These are phyloP conservation scores for Scomber japonicus DNA, from an alignment of 2,113 vertebrate genomes.

Conservation along the genomic window DNA sequence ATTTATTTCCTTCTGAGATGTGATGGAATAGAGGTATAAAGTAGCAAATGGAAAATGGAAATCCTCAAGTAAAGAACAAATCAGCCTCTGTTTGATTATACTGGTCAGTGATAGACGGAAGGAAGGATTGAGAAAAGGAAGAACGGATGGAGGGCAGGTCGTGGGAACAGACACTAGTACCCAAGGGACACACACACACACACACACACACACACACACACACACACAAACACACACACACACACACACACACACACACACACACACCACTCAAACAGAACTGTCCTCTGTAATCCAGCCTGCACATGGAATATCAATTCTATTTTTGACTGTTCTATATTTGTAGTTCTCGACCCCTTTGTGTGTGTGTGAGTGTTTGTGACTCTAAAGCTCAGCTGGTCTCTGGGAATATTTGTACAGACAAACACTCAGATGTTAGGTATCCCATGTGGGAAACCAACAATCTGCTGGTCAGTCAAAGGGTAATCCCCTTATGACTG, in stretches of 20 bases:
- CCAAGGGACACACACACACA: conserved; percentile 66
- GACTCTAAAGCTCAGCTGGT: conserved; percentile 44
- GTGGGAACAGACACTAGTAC: conserved; percentile 78
- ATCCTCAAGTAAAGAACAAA: background rate
- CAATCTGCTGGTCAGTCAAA: conserved; percentile 51
- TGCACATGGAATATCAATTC: conserved; percentile 64
- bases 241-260: conserved; percentile 27
- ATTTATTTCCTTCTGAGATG: background rate
- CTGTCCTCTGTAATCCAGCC: conserved; percentile 61
- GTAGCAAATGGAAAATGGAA: background rate
- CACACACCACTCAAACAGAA: conserved; percentile 45
- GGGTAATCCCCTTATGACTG: conserved; percentile 51
- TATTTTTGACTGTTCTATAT: conserved; percentile 75
- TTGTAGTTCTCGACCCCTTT: conserved; percentile 66
- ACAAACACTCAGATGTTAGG: conserved; percentile 45
- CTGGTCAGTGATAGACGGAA: conserved; percentile 50
- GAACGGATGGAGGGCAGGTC: conserved; percentile 74
- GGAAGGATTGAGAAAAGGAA: conserved; percentile 57
- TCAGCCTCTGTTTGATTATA: conserved; percentile 62
- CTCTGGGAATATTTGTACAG: conserved; percentile 74
- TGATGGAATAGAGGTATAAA: background rate
- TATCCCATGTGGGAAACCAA: conserved; percentile 67
- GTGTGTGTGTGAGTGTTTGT: conserved; percentile 43
- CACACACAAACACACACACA: conserved; percentile 44
- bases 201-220: conserved; percentile 51